Evolutionary conservation across 2,888 invertebrate species (phyloP), one percentile per base, ranked within the genome.

Genomic region (Amiota mariae): DNA sequence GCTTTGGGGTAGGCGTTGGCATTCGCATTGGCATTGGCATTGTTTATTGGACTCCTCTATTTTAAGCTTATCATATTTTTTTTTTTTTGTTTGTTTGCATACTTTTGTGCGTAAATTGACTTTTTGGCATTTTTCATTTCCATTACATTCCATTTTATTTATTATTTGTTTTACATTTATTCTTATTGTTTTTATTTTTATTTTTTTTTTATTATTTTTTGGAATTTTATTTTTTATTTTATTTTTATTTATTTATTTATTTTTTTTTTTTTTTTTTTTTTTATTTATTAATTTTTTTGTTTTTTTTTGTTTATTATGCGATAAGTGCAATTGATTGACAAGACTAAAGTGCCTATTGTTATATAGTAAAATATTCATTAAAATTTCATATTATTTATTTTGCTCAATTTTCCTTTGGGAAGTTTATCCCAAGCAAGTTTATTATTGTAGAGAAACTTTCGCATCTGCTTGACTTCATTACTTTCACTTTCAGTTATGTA

Each of bases 101-200:
- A 82, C 81, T 82, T 84, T 80, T 82, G 76, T 79, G 84, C 79
- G 77, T 78, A 64, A 64, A 10, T 24, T 15, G 47, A 20, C 64
- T 47, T 36, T n/a, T n/a, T 15, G 47, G 15, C 46, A 64, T 15
- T 64, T 64, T 12, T 11, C 10, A 20, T 11, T 10, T n/a, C 10
- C 18, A 36, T 36, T 36, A 36, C 36, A 36, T 36, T 36, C 36
- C 2, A 54, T 54, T 59, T 59, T 20, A 59, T 63, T 63, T 63
- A n/a, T 63, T 63, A n/a, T 15, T 12, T 66, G 49, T 18, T 46
- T 46, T 59, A 20, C 12, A 59, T 20, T 59, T 59, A 59, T 59
- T 59, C 20, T 4, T 59, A 15, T 59, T 18, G 20, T 59, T 8
- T 59, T 47, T n/a, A n/a, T 66, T 49, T 18, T 66, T 10, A 49